Percentiles rank a stretch among this genome's conserved stretches.
These are phyloP conservation scores for Bombus superbus DNA, from an alignment of 1,140 invertebrate genomes.

Conservation along the genomic window DNA sequence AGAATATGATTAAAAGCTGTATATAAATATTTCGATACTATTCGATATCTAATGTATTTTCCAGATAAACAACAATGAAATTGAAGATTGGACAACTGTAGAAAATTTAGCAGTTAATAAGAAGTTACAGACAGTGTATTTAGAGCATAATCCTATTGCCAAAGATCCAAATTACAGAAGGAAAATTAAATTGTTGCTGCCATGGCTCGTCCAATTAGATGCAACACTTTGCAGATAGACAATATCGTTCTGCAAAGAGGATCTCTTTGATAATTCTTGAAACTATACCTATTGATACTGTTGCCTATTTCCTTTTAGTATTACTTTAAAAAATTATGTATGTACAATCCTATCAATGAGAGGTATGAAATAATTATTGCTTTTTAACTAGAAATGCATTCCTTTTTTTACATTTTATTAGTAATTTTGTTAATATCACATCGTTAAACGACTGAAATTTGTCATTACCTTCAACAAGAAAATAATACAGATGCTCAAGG, in stretches of 20 bases:
- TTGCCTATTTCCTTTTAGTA: not conserved
- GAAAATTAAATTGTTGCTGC: slow-evolving; percentile 95
- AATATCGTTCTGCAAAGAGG: not conserved
- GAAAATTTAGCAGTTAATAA: slow-evolving; percentile 89
- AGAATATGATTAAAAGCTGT: slow-evolving; percentile 68
- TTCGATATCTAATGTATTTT: slow-evolving; percentile 73
- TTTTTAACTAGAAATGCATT: slow-evolving; percentile 4
- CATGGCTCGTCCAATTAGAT: slow-evolving; percentile 96
- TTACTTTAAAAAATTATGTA: slow-evolving; percentile 26
- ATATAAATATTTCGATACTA: slow-evolving; percentile 26
- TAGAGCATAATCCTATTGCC: slow-evolving; percentile 96
- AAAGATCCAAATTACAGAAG: slow-evolving; percentile 93
- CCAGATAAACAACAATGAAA: slow-evolving; percentile 96
- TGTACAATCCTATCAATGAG: not conserved
- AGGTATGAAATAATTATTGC: slow-evolving; percentile 4
- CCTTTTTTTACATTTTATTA: slow-evolving; percentile 12
- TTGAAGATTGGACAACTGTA: slow-evolving; percentile 93
- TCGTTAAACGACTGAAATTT: not conserved
- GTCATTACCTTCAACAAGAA: no score
- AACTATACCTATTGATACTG: slow-evolving; percentile 1
- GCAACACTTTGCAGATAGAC: slow-evolving; percentile 92
- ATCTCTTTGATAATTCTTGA: not conserved
- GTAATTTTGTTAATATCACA: not conserved
- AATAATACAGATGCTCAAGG: not conserved
- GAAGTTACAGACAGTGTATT: slow-evolving; percentile 94